phyloP scores from a whole-genome alignment of 2,888 invertebrate species.

The Molanna angustata region DNA sequence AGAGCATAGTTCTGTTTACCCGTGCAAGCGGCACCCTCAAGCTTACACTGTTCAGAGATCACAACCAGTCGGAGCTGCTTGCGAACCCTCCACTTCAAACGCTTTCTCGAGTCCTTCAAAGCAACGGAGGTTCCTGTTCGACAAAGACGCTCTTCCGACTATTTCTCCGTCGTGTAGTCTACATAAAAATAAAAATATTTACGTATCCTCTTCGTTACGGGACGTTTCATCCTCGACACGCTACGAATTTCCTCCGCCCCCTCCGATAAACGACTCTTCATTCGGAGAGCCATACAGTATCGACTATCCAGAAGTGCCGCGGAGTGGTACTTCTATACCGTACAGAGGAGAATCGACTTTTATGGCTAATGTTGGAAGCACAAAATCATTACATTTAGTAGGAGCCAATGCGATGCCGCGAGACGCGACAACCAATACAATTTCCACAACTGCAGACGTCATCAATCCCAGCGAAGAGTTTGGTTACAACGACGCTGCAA shows the following conservation, averaged over 20 bases:
- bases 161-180: conserved; percentile 55
- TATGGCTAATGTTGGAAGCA: conserved; percentile 24
- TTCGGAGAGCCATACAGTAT: conserved; percentile 43
- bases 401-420: conserved; percentile 44
- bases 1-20: conserved; percentile 40
- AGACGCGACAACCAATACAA: conserved; percentile 67
- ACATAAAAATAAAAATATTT: conserved; percentile 49
- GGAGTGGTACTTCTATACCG: conserved; percentile 52
- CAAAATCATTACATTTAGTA: conserved; percentile 26
- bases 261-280: conserved; percentile 60
- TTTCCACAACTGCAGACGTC: conserved; percentile 64
- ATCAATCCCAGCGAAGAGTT: conserved; percentile 46
- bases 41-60: conserved; percentile 41
- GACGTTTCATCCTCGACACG: conserved; percentile 56
- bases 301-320: conserved; percentile 46
- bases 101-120: conserved; percentile 44
- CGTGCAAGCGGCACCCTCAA: conserved; percentile 48
- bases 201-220: conserved; percentile 56
- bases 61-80: conserved; percentile 29
- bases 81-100: conserved; percentile 31
- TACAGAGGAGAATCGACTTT: conserved; percentile 21
- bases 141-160: conserved; percentile 48
- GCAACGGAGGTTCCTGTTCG: conserved; percentile 62
- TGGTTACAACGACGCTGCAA: conserved; percentile 30
- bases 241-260: conserved; percentile 63